Base-by-base conservation (phyloP, 2,888 invertebrate genomes). In the Hecatera dysodea region DNA sequence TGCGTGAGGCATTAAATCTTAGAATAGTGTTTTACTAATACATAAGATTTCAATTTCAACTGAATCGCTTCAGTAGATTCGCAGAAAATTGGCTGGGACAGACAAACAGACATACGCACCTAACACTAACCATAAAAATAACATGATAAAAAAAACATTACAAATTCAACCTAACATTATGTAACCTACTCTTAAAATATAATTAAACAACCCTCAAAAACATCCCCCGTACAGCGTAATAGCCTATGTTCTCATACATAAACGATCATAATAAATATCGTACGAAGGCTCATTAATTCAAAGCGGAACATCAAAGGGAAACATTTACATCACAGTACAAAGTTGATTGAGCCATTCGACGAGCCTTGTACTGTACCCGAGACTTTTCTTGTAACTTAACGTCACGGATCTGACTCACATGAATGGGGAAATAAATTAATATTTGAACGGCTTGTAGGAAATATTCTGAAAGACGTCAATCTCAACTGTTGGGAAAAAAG, bases 321-420 rank as follows among this genome's bases (percentile, higher is more conserved):
- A 67, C 29, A 78, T 78, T 81, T 53, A 78, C 73, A 78, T 78
- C 60, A 82, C 24, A 81, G 52, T 81, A 67, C 52, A 55, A 61
- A 61, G 66, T 72, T 81, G 82, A 78, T 81, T 81, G 78, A 81
- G 64, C 73, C 27, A 64, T 81, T 81, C 57, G 66, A 61, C 60
- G 61, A 61, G 55, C 63, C 66, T 78, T 53, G 66, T 11, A 39
- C 29, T 60, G 42, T 73, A 19, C 46, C 74, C 17, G 27, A 50
- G 29, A 73, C 73, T 79, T 72, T 79, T 79, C 57, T 42, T 78
- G 15, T 39, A 48, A 52, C 56, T 46, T 27, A 46, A 57, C 52
- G 64, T 60, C 33, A 48, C 15, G 42, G 33, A 48, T 79, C 56
- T 36, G 65, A 33, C 39, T 52, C 74, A 17, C 15, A n/a, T 78